phyloP scores from a whole-genome alignment of 2,797 vertebrate species.

The Chiroxiphia lanceolata region DNA sequence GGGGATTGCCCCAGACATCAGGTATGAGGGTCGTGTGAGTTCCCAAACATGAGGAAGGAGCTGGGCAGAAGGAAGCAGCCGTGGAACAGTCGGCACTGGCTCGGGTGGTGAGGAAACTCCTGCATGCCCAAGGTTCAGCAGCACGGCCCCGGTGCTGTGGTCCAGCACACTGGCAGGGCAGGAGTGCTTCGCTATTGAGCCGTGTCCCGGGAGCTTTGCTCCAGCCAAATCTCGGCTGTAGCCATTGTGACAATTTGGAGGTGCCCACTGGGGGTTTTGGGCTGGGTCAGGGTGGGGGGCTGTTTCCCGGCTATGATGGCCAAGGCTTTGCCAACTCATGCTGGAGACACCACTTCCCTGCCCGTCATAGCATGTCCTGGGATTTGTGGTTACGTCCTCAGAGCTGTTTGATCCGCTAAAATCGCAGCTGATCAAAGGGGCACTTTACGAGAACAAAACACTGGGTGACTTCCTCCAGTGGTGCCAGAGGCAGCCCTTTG shows the following conservation, averaged over 20 bases:
- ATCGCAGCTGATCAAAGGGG: slow-evolving; percentile 50
- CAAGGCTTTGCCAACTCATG: background rate
- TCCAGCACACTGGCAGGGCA: rapidly evolving
- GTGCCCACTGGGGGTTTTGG: background rate
- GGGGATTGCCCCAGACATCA: background rate
- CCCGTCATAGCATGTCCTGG: background rate
- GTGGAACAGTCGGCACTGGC: background rate
- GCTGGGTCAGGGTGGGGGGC: background rate
- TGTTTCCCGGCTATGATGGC: background rate
- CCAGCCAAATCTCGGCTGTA: background rate
- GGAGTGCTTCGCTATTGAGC: background rate
- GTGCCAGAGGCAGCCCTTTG: slow-evolving; percentile 29
- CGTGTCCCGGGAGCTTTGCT: background rate
- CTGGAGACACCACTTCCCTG: slow-evolving; percentile 13
- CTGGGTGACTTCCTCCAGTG: slow-evolving; percentile 50
- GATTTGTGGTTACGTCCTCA: slow-evolving; percentile 7
- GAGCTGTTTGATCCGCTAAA: slow-evolving; percentile 36
- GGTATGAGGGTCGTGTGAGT: background rate
- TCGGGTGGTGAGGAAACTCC: background rate
- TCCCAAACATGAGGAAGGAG: background rate
- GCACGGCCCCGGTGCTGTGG: rapidly evolving
- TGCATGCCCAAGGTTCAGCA: rapidly evolving
- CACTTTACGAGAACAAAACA: slow-evolving; percentile 42
- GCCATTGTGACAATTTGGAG: background rate
- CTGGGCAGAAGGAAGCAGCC: background rate